Evolutionary conservation across 35 echinoderm and acorn worm genomes (phyloP).

Genomic region (Lytechinus variegatus): DNA sequence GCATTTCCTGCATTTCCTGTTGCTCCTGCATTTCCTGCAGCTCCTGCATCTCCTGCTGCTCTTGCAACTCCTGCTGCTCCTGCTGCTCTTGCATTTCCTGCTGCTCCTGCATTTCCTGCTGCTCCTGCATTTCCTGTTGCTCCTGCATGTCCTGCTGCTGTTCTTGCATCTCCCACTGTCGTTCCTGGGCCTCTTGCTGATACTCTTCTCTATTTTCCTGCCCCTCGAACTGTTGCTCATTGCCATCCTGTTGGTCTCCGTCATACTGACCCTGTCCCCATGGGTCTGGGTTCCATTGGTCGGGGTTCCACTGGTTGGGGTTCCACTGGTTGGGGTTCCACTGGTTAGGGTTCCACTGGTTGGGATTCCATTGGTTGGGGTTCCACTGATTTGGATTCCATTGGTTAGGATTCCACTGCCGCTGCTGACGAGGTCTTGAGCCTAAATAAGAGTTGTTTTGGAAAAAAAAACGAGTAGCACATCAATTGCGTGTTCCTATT

Average conservation of each 20-base stretch:
- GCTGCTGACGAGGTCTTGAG: neutral
- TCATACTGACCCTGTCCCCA: neutral
- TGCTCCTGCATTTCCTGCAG: too few relatives aligned
- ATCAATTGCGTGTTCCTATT: neutral
- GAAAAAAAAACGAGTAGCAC: too few relatives aligned
- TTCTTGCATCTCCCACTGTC: neutral
- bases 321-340: too few relatives aligned
- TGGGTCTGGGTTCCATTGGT: neutral
- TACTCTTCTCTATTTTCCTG: neutral
- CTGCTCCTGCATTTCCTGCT: neutral
- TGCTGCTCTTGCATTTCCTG: neutral
- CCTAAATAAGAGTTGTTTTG: neutral
- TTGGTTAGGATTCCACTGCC: neutral
- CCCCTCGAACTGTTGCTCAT: neutral
- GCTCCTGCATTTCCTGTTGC: neutral
- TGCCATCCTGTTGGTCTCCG: neutral
- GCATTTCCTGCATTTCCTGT: neutral
- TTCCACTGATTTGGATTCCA: neutral
- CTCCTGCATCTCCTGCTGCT: neutral
- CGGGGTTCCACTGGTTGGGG: too few relatives aligned
- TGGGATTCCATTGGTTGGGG: too few relatives aligned
- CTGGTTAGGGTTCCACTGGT: too few relatives aligned
- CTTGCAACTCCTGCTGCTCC: neutral
- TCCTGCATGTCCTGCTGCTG: neutral
- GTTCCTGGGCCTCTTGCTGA: neutral